Percentiles rank a stretch among this genome's conserved stretches.
phyloP scores from a whole-genome alignment of 1,140 invertebrate genomes.

The Pristionchus pacificus region DNA sequence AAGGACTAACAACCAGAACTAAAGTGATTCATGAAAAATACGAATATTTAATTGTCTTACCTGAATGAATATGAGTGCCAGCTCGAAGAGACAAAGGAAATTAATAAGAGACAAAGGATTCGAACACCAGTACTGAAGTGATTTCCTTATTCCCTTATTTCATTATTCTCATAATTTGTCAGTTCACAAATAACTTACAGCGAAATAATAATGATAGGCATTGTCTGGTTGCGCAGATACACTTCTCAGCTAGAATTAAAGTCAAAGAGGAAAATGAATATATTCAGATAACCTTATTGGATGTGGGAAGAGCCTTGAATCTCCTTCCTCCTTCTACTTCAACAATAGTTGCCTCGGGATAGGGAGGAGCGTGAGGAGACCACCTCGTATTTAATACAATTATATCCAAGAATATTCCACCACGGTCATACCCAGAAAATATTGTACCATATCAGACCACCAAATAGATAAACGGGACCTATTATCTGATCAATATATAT shows the following conservation, averaged over 20 bases:
- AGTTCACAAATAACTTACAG: background rate
- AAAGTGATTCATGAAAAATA: slow-evolving; percentile 60
- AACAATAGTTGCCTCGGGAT: background rate
- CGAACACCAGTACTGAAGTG: slow-evolving; percentile 74
- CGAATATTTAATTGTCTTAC: background rate
- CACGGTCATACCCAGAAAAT: no score
- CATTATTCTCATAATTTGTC: no score
- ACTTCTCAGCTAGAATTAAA: background rate
- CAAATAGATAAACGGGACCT: no score
- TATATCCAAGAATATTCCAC: no score
- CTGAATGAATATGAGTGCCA: slow-evolving; percentile 20
- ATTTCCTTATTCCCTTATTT: background rate
- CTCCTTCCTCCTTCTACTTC: background rate
- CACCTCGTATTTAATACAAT: no score
- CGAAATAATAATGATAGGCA: background rate
- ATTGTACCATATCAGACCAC: no score
- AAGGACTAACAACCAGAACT: slow-evolving; percentile 73
- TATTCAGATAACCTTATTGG: background rate
- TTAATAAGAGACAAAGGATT: slow-evolving; percentile 78
- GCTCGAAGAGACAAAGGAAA: slow-evolving; percentile 65
- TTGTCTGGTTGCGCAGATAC: background rate
- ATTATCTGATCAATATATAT: no score
- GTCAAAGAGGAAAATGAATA: no score
- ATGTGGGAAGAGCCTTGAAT: background rate
- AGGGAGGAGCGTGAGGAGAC: background rate